Percentiles rank a stretch among this genome's conserved stretches.
Evolutionary conservation across 1,140 invertebrate genomes (phyloP).

Genomic region (Liolophura sinensis): DNA sequence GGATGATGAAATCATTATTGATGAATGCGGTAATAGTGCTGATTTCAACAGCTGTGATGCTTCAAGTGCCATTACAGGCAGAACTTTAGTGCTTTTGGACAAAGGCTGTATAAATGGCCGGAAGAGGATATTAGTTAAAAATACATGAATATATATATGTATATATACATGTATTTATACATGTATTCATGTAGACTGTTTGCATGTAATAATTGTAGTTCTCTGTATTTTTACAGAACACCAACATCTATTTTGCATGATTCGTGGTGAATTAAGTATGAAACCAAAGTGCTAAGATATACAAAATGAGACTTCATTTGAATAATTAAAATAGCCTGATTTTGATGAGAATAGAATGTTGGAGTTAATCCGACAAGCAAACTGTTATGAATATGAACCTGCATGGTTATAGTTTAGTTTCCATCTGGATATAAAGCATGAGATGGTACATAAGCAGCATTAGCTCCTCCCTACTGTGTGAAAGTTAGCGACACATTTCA

Average conservation of each 20-base stretch:
- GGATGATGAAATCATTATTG: neutral
- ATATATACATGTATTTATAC: slow-evolving; percentile 1
- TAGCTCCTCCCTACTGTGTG: too few relatives aligned
- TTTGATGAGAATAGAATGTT: too few relatives aligned
- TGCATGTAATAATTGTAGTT: neutral
- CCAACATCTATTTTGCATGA: neutral
- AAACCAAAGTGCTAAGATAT: too few relatives aligned
- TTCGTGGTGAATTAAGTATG: neutral
- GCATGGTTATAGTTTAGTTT: too few relatives aligned
- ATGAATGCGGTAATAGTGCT: neutral
- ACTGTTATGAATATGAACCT: too few relatives aligned
- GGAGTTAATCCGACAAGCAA: too few relatives aligned
- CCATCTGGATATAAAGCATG: too few relatives aligned
- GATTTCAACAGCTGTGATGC: neutral
- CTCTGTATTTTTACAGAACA: neutral
- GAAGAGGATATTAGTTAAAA: neutral
- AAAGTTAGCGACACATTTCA: too few relatives aligned
- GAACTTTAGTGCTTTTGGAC: neutral
- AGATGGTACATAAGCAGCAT: too few relatives aligned
- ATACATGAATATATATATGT: neutral
- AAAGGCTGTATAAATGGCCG: slow-evolving; percentile 1
- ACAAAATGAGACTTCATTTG: too few relatives aligned
- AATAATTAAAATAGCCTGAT: too few relatives aligned
- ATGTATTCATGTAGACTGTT: neutral
- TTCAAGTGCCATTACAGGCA: neutral